Percentiles rank a stretch among this genome's conserved stretches.
phyloP scores from a whole-genome alignment of 2,113 vertebrate species.

The Xenotilapia caudafasciata region DNA sequence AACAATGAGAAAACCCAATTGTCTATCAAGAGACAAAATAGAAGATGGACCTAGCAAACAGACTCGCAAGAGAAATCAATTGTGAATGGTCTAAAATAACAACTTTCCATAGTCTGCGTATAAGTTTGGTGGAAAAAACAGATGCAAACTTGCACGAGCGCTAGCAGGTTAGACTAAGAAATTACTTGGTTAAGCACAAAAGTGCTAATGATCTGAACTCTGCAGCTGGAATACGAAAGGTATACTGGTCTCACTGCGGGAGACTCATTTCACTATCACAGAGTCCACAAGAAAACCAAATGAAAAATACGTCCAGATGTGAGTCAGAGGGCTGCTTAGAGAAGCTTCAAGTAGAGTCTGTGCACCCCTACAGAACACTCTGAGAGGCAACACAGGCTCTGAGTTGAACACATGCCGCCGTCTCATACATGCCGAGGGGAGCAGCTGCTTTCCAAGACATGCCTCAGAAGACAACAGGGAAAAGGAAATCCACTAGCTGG shows the following conservation, averaged over 20 bases:
- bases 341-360: background rate
- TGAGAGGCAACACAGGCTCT: background rate
- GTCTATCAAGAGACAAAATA: background rate
- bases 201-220: background rate
- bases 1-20: background rate
- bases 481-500: background rate
- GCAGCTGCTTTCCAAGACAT: background rate
- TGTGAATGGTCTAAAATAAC: background rate
- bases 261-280: background rate
- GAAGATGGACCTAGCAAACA: background rate
- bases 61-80: fast-evolving
- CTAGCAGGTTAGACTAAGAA: fast-evolving
- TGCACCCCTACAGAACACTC: background rate
- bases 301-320: background rate
- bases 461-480: background rate
- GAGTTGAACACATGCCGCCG: fast-evolving
- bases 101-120: background rate
- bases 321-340: background rate
- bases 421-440: background rate
- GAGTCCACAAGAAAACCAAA: background rate
- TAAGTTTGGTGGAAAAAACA: background rate
- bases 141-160: fast-evolving
- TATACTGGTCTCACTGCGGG: fast-evolving
- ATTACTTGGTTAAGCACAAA: background rate
- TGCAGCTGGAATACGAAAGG: background rate